Evolutionary conservation across 2,888 invertebrate species (phyloP).

Genomic region (Carterocephalus palaemon): DNA sequence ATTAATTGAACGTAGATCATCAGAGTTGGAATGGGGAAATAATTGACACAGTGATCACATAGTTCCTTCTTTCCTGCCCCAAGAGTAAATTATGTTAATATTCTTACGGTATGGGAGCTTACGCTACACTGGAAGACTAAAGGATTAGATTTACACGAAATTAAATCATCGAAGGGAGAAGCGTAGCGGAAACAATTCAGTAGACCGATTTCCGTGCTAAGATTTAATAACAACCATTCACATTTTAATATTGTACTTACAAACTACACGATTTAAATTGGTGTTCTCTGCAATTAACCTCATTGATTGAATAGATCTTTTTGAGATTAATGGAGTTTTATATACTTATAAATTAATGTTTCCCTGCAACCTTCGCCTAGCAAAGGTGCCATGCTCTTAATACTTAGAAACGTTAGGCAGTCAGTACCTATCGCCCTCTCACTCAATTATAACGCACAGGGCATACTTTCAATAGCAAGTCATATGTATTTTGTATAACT

Average conservation of each 20-base stretch:
- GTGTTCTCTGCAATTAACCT: conserved; percentile 61
- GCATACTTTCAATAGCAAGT: conserved; percentile 36
- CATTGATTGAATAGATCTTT: conserved; percentile 24
- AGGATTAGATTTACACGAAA: conserved; percentile 52
- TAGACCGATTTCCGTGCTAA: conserved; percentile 54
- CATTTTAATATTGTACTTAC: conserved; percentile 47
- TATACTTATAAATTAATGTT: conserved; percentile 15
- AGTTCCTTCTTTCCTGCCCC: conserved; percentile 70
- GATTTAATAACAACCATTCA: conserved; percentile 57
- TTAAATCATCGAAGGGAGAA: conserved; percentile 45
- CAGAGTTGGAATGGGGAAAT: conserved; percentile 68
- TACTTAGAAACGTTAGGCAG: conserved; percentile 8
- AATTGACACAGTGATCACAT: conserved; percentile 79
- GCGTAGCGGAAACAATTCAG: conserved; percentile 59
- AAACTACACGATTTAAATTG: conserved; percentile 68
- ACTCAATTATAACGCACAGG: conserved; percentile 15
- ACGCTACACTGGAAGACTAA: conserved; percentile 73
- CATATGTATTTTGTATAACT: conserved; percentile 53
- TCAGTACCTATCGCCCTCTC: conserved; percentile 4
- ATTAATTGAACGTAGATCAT: conserved; percentile 48
- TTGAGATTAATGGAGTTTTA: conserved; percentile 18
- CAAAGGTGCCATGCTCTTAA: conserved; percentile 14
- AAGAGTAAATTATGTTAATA: conserved; percentile 60
- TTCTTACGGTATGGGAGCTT: conserved; percentile 58
- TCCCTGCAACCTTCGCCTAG: conserved; percentile 19